A percentile compares a stretch with the other conserved stretches of the same genome.
Evolutionary conservation across 2,113 vertebrate species (phyloP).

Genomic region (Oenanthe oenanthe): DNA sequence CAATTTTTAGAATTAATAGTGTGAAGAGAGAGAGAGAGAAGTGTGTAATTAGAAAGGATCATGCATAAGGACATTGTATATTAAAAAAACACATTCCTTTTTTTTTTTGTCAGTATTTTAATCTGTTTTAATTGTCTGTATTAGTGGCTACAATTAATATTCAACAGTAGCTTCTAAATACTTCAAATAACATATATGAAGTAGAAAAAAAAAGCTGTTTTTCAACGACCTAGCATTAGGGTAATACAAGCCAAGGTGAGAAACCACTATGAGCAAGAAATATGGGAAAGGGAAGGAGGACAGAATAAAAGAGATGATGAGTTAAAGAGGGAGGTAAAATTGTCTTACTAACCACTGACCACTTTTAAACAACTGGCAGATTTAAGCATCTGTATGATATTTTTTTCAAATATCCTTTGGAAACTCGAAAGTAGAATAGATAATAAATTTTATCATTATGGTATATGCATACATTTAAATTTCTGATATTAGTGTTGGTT

Average conservation of each 20-base stretch:
- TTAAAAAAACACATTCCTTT: not conserved
- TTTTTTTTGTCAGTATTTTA: not conserved
- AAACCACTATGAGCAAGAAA: not conserved
- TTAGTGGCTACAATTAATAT: not conserved
- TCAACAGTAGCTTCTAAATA: not conserved
- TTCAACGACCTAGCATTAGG: not conserved
- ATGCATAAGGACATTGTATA: not conserved
- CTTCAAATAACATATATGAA: not conserved
- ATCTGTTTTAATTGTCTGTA: not conserved
- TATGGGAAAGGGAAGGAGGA: not conserved
- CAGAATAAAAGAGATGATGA: not conserved
- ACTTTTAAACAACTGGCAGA: not conserved
- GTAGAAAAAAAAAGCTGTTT: not conserved
- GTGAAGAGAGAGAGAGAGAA: not conserved
- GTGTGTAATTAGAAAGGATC: not conserved
- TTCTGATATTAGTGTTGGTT: not conserved
- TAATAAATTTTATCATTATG: not conserved
- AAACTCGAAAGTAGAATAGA: not conserved
- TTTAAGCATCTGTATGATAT: not conserved
- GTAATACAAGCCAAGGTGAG: not conserved
- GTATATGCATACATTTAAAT: not conserved
- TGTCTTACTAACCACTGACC: not conserved
- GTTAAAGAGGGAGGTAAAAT: not conserved
- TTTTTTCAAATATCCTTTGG: not conserved
- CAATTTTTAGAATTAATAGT: not conserved